Conservation (phyloP, 2,113 vertebrate genomes). For the Oenanthe melanoleuca region DNA sequence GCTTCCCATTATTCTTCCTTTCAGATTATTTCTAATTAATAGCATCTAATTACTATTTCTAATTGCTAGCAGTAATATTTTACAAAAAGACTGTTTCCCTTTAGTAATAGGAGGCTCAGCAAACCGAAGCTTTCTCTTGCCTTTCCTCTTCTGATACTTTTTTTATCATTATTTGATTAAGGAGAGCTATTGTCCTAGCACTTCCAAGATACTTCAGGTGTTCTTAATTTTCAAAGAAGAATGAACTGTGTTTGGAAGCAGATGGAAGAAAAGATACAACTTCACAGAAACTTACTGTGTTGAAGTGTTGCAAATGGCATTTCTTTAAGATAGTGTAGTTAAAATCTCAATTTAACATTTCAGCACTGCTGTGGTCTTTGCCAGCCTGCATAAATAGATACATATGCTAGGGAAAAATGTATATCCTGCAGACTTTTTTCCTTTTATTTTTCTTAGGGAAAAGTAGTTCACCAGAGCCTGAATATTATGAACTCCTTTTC, state of each 20-base stretch:
- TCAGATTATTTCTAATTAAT: neutral
- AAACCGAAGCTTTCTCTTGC: neutral
- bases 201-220: neutral
- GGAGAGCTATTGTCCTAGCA: neutral
- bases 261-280: neutral
- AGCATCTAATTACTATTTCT: neutral
- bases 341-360: neutral
- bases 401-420: neutral
- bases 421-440: neutral
- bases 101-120: neutral
- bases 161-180: neutral
- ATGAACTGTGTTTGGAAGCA: neutral
- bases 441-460: slow-evolving; percentile 81
- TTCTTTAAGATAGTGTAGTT: neutral
- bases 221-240: neutral
- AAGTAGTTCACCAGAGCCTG: slow-evolving; percentile 93
- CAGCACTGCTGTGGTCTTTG: neutral
- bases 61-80: neutral
- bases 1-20: neutral
- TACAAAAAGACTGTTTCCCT: neutral
- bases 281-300: neutral
- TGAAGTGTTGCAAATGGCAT: neutral
- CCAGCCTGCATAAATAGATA: neutral
- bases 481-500: slow-evolving; percentile 95
- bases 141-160: neutral